These are phyloP conservation scores for Plectrocnemia conspersa DNA, from an alignment of 1,140 invertebrate genomes.

Conservation along the genomic window DNA sequence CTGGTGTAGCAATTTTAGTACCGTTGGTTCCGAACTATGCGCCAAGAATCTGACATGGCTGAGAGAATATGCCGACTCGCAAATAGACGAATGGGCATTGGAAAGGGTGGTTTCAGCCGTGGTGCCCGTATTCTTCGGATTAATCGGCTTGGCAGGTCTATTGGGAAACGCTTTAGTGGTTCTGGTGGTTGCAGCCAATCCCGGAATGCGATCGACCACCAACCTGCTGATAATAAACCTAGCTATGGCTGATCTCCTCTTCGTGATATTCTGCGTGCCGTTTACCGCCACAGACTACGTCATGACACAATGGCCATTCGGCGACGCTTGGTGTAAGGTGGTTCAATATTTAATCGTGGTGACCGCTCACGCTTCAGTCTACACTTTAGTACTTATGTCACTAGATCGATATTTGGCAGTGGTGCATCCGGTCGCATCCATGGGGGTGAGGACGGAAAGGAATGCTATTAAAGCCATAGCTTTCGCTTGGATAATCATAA, in stretches of 20 bases:
- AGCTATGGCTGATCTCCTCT: slow-evolving; percentile 85
- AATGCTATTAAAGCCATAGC: slow-evolving; percentile 76
- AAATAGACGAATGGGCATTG: slow-evolving; percentile 49
- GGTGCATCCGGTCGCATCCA: slow-evolving; percentile 87
- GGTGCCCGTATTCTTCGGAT: slow-evolving; percentile 82
- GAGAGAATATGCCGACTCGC: slow-evolving; percentile 35
- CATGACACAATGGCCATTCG: slow-evolving; percentile 85
- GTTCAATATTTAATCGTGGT: slow-evolving; percentile 75
- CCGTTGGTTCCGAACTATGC: slow-evolving; percentile 21
- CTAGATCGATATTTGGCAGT: slow-evolving; percentile 92
- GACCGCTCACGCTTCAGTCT: slow-evolving; percentile 89
- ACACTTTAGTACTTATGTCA: slow-evolving; percentile 93
- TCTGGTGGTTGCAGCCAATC: slow-evolving; percentile 78
- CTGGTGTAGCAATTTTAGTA: slow-evolving; percentile 3
- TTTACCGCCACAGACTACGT: slow-evolving; percentile 89
- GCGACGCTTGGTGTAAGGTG: slow-evolving; percentile 84
- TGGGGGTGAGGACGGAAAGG: slow-evolving; percentile 79
- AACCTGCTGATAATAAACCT: slow-evolving; percentile 88
- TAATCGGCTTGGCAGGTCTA: slow-evolving; percentile 82
- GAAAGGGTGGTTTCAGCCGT: slow-evolving; percentile 63
- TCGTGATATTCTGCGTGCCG: slow-evolving; percentile 94
- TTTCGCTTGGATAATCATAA: slow-evolving; percentile 76
- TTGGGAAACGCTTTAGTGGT: slow-evolving; percentile 85
- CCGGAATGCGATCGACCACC: slow-evolving; percentile 88
- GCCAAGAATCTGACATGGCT: slow-evolving; percentile 28